Percentiles rank a stretch among this genome's conserved stretches.
phyloP scores from a whole-genome alignment of 1,140 invertebrate genomes.

The Formica exsecta region DNA sequence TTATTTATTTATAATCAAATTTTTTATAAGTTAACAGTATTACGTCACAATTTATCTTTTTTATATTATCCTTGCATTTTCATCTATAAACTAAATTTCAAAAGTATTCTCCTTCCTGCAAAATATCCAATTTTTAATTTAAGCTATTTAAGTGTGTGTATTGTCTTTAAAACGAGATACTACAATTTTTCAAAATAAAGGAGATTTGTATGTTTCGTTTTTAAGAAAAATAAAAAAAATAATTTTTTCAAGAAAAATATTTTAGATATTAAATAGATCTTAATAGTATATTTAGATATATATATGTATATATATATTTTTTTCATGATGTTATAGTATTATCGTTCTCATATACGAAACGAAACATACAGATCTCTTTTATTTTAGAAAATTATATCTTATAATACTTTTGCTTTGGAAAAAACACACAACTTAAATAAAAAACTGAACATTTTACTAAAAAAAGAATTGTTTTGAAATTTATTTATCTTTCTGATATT shows the following conservation, averaged over 20 bases:
- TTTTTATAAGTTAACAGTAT: neutral
- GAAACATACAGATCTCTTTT: no score
- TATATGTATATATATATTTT: no score
- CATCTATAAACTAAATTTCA: neutral
- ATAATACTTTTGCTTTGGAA: no score
- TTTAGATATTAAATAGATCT: slow-evolving; percentile 1
- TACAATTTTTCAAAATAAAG: neutral
- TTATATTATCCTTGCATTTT: neutral
- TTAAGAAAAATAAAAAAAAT: neutral
- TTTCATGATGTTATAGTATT: no score
- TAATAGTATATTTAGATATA: no score
- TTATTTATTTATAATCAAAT: neutral
- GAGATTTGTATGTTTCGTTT: neutral
- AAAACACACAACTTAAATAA: no score
- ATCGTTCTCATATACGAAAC: no score
- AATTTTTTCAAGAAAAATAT: neutral
- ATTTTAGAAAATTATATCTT: no score
- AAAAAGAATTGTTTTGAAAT: no score
- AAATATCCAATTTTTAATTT: neutral
- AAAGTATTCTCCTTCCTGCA: neutral
- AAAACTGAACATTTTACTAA: no score
- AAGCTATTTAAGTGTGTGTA: neutral
- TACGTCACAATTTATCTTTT: neutral
- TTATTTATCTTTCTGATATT: no score
- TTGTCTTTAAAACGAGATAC: neutral